Percentiles rank a stretch among this genome's conserved stretches.
Evolutionary conservation across 2,888 invertebrate genomes (phyloP).

Genomic region (Molanna angustata): DNA sequence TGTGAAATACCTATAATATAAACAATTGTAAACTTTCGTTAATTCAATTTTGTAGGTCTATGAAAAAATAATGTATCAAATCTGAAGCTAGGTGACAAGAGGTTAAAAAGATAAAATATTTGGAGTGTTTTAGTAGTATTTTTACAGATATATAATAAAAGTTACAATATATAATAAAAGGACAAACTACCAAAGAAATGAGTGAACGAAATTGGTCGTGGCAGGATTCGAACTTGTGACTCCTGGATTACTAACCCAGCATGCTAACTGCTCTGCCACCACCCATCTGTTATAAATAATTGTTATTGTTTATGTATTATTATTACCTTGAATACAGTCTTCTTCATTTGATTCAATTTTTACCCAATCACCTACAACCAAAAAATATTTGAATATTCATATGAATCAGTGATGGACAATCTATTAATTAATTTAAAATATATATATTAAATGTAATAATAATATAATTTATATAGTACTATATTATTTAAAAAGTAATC

Average conservation of each 20-base stretch:
- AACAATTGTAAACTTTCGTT: background rate
- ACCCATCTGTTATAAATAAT: too few species aligned
- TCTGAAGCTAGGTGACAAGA: too few species aligned
- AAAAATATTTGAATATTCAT: background rate
- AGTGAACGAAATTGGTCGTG: background rate
- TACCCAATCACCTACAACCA: conserved; percentile 30
- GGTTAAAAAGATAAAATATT: too few species aligned
- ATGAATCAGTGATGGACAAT: background rate
- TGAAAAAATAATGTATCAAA: background rate
- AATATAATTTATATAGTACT: too few species aligned
- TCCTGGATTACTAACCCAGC: too few species aligned
- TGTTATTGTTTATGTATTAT: background rate
- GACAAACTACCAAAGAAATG: too few species aligned
- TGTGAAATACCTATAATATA: conserved; percentile 22
- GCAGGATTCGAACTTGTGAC: too few species aligned
- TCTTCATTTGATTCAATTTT: conserved; percentile 22
- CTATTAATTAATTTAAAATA: background rate
- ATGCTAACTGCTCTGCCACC: too few species aligned
- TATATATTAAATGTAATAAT: background rate
- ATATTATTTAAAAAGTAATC: too few species aligned
- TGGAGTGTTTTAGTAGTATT: too few species aligned
- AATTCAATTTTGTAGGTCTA: background rate
- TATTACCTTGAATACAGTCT: conserved; percentile 16
- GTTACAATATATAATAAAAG: background rate
- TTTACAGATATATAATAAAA: background rate